Evolutionary conservation across 2,113 vertebrate species (phyloP).

Genomic region (Lagopus leucura): DNA sequence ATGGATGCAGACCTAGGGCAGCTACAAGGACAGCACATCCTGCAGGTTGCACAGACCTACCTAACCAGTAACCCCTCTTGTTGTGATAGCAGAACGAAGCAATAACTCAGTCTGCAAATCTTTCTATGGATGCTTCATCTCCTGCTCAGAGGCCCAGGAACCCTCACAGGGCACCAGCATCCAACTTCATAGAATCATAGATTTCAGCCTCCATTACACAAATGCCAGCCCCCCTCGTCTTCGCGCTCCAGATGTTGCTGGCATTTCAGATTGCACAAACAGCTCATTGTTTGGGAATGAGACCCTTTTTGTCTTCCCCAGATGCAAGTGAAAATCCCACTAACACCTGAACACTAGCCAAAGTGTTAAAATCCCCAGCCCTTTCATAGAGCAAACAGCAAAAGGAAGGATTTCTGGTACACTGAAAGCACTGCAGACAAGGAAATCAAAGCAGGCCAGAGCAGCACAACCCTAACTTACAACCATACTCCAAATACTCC

Average conservation of each 20-base stretch:
- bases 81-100: background rate
- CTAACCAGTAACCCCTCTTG: background rate
- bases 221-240: background rate
- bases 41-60: background rate
- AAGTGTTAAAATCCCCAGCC: background rate
- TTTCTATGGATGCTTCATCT: background rate
- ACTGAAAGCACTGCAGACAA: background rate
- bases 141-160: background rate
- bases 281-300: background rate
- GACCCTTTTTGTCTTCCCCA: background rate
- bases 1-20: rapidly evolving
- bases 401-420: background rate
- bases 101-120: no score
- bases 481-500: background rate
- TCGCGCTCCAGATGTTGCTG: background rate
- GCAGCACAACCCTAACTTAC: background rate
- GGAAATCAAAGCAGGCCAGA: background rate
- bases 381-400: background rate
- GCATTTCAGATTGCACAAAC: background rate
- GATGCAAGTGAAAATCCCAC: background rate
- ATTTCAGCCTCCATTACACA: background rate
- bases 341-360: background rate
- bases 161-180: background rate
- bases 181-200: background rate
- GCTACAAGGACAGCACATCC: background rate